phyloP scores from a whole-genome alignment of 2,888 invertebrate species.

The Drosophila birchii region DNA sequence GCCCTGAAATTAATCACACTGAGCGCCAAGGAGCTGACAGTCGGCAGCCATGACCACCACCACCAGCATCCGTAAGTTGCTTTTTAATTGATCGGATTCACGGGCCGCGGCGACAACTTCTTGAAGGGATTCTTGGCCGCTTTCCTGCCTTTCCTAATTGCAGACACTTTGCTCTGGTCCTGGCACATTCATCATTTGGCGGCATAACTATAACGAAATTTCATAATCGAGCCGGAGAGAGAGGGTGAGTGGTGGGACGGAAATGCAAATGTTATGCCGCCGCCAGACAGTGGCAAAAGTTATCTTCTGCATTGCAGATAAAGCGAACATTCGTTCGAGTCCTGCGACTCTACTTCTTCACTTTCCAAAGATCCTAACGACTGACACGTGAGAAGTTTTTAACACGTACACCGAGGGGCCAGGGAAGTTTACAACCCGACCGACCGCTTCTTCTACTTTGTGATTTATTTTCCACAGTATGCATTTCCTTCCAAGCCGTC shows the following conservation, averaged over 20 bases:
- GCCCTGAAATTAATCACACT: conserved; percentile 70
- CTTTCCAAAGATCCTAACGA: conserved; percentile 54
- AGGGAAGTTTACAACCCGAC: conserved; percentile 44
- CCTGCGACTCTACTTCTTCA: conserved; percentile 37
- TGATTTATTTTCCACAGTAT: conserved; percentile 68
- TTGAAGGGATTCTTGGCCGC: conserved; percentile 19
- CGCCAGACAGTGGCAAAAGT: conserved; percentile 23
- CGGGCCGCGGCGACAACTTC: conserved; percentile 21
- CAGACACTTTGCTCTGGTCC: conserved; percentile 49
- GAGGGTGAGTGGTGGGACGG: neutral
- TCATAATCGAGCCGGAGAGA: conserved; percentile 51
- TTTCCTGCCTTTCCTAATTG: conserved; percentile 62
- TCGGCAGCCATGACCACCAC: conserved; percentile 28
- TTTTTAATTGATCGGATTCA: conserved; percentile 52
- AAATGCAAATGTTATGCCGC: conserved; percentile 69
- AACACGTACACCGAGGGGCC: conserved; percentile 65
- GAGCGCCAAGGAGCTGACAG: conserved; percentile 32
- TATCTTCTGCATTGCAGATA: conserved; percentile 75
- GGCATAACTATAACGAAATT: conserved; percentile 33
- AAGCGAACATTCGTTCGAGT: conserved; percentile 28
- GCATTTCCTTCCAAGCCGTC: conserved; percentile 46
- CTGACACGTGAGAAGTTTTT: conserved; percentile 73
- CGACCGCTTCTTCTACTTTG: conserved; percentile 30
- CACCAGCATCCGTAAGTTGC: conserved; percentile 41
- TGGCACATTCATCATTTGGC: conserved; percentile 55